phyloP scores from a whole-genome alignment of 1,140 invertebrate species.

The Platyura marginata region DNA sequence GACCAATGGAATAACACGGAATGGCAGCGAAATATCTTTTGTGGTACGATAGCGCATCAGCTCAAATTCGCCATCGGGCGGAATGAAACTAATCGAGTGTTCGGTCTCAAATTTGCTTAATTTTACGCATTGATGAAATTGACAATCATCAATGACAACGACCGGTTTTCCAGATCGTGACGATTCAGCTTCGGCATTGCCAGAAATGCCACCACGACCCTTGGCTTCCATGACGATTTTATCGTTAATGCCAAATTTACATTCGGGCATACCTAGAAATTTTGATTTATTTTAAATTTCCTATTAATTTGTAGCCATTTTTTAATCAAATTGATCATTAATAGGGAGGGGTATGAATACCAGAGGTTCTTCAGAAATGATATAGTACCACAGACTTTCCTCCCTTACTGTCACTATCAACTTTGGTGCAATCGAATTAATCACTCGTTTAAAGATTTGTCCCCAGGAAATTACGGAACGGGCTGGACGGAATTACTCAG shows the following conservation, averaged over 20 bases:
- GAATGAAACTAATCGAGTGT: constrained; percentile 99
- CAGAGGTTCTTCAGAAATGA: no score
- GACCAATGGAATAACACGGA: constrained; percentile 96
- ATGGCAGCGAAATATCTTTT: constrained; percentile 99
- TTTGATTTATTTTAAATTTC: no score
- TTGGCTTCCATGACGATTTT: constrained; percentile 99
- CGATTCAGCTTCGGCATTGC: constrained; percentile 63
- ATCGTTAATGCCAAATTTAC: constrained; percentile 99
- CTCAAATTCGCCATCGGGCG: constrained; percentile 99
- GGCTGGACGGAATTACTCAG: no score
- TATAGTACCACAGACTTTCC: no score
- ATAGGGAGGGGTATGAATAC: no score
- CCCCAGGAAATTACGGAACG: no score
- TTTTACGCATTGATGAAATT: constrained; percentile 99
- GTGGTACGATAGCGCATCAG: constrained; percentile 99
- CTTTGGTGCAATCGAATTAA: no score
- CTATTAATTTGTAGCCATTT: no score
- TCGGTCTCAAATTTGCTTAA: constrained; percentile 99
- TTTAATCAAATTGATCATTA: no score
- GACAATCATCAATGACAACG: constrained; percentile 98
- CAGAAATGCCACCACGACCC: constrained; percentile 47
- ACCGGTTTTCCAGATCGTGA: constrained; percentile 80
- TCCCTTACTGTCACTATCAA: no score
- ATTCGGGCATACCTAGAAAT: constrained; percentile 99
- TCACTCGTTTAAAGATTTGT: no score